phyloP scores from a whole-genome alignment of 2,113 vertebrate species.

The Fulica atra region DNA sequence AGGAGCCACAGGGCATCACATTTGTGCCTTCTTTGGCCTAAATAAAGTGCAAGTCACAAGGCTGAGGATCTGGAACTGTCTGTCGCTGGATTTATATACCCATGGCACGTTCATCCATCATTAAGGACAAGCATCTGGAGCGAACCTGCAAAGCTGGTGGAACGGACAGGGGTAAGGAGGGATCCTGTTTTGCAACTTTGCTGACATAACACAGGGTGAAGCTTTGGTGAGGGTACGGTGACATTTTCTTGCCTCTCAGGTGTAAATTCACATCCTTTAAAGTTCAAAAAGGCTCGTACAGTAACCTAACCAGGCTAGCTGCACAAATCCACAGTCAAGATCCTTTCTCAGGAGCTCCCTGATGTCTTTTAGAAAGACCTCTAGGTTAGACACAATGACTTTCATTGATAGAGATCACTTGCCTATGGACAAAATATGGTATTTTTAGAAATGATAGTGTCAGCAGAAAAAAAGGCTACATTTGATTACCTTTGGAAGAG shows the following conservation, averaged over 20 bases:
- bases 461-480: background rate
- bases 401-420: background rate
- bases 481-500: background rate
- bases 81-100: background rate
- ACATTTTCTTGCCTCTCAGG: background rate
- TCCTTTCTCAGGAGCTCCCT: background rate
- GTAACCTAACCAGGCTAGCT: background rate
- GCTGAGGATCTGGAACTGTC: background rate
- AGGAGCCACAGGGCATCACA: background rate
- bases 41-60: fast-evolving
- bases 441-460: background rate
- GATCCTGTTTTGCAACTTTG: background rate
- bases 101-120: fast-evolving
- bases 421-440: background rate
- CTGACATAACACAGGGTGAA: background rate
- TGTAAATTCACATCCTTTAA: background rate
- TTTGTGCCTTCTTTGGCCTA: background rate
- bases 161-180: background rate
- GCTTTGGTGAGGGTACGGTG: background rate
- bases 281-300: background rate
- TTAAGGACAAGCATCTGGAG: background rate
- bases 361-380: background rate
- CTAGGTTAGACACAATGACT: background rate
- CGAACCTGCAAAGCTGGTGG: fast-evolving
- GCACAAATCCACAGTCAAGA: background rate